Conservation (phyloP, 2,888 invertebrate species). For the Pyrocoelia pectoralis region DNA sequence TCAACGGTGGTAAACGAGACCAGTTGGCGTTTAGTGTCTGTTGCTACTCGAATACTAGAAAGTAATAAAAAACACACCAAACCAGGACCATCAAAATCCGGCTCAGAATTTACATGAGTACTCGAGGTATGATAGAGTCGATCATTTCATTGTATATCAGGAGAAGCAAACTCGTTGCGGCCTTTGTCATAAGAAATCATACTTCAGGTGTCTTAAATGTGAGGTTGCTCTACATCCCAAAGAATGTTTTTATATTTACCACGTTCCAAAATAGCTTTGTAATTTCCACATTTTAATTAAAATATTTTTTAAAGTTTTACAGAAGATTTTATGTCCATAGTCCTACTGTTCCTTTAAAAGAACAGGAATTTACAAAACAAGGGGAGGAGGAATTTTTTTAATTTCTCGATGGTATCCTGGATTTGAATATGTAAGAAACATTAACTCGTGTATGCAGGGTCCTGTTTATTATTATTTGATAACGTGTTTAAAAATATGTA, state of each 20-base stretch:
- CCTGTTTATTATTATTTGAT: too few species aligned
- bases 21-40: conserved; percentile 4
- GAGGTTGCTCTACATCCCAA: conserved; percentile 12
- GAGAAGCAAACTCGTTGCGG: conserved; percentile 17
- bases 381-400: too few species aligned
- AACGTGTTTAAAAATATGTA: too few species aligned
- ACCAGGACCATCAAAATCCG: too few species aligned
- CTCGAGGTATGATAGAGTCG: conserved; percentile 17
- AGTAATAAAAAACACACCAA: not conserved
- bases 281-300: too few species aligned
- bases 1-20: not conserved
- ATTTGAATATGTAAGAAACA: too few species aligned
- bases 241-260: not conserved
- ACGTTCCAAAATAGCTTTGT: too few species aligned
- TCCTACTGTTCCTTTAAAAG: too few species aligned
- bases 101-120: not conserved
- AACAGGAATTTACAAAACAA: too few species aligned
- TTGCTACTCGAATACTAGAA: not conserved
- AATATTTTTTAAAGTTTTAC: too few species aligned
- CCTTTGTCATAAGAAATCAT: conserved; percentile 16
- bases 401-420: not conserved
- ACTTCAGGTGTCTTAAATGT: conserved; percentile 19
- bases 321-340: too few species aligned
- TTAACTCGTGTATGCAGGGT: too few species aligned
- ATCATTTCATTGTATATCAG: conserved; percentile 22